Conservation (phyloP, 2,113 vertebrate species). For the Chamaea fasciata region DNA sequence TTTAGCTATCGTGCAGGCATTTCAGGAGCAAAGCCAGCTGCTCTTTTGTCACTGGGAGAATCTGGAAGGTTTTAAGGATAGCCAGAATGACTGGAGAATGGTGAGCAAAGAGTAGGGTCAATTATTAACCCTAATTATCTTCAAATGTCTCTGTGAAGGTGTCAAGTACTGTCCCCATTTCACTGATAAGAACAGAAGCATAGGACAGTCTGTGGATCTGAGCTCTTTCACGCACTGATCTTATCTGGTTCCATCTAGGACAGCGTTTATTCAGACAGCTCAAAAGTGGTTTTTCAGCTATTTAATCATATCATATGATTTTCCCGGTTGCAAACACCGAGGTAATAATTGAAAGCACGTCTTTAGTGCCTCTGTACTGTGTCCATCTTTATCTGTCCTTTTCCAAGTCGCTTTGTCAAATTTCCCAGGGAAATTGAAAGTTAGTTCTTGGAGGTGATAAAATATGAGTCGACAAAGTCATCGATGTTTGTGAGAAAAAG, state of each 20-base stretch:
- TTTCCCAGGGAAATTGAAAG: neutral
- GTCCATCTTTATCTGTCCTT: neutral
- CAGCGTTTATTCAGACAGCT: neutral
- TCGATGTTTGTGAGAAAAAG: neutral
- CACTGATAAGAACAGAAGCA: neutral
- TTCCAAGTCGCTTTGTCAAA: neutral
- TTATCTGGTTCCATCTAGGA: neutral
- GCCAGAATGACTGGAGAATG: neutral
- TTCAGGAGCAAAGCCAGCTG: neutral
- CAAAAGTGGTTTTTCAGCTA: neutral
- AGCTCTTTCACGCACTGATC: neutral
- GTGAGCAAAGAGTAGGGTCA: neutral
- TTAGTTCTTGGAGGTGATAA: neutral
- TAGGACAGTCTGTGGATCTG: neutral
- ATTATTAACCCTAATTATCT: neutral
- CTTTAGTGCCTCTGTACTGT: neutral
- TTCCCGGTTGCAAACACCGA: neutral
- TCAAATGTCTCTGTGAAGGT: neutral
- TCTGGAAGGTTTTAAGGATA: neutral
- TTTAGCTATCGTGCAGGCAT: neutral
- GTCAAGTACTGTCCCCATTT: neutral
- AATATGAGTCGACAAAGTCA: neutral
- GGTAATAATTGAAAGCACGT: neutral
- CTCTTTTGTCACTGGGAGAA: neutral
- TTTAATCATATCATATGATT: neutral